Evolutionary conservation across 1,140 invertebrate genomes (phyloP), one percentile per base, ranked within the genome.

Genomic region (Hylaeus volcanicus): DNA sequence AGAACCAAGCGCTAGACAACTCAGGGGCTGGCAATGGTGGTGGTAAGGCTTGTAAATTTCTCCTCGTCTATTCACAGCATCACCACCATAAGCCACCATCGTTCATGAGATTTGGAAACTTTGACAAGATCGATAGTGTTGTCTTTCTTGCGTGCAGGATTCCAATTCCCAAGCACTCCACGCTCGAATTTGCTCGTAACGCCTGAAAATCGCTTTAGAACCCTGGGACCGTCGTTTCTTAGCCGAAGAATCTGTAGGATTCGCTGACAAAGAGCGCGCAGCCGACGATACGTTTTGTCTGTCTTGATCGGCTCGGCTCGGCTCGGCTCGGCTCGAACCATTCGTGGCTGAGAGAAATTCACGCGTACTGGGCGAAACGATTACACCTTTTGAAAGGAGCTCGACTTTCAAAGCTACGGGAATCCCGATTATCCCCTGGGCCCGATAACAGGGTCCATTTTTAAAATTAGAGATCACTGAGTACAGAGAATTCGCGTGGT

Each of bases 1-100:
- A 92, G 88, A 93, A 92, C 89, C 91, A 93, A 89, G 90, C 90
- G 84, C 86, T 92, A 90, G 89, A 92, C 90, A 92, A 90, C 84
- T 91, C 90, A 79, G 88, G 90, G 90, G 88, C 90, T 91, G 88
- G 87, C 90, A 89, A 90, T 91, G 89, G 88, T 92, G 91, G 90
- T 92, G 92, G 92, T 93, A 93, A 93, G 92, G 90, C 84, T 87
- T 83, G 88, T 83, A 89, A 86, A 89, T 87, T 84, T 80, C 72
- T 80, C 61, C 78, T 75, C 71, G 72, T 74, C 63, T 74, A 75
- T 79, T 75, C 78, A 75, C 63, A 63, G 64, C 63, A 74, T 74
- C 78, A 74, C 78, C 78, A 80, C 78, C 78, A 80, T 80, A 74
- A 74, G 78, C 78, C 78, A 75, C 72, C 55, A 68, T 75, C 55